A percentile compares a stretch with the other conserved stretches of the same genome.
Evolutionary conservation across 2,888 invertebrate genomes (phyloP).

Genomic region (Cheilosia vernalis): DNA sequence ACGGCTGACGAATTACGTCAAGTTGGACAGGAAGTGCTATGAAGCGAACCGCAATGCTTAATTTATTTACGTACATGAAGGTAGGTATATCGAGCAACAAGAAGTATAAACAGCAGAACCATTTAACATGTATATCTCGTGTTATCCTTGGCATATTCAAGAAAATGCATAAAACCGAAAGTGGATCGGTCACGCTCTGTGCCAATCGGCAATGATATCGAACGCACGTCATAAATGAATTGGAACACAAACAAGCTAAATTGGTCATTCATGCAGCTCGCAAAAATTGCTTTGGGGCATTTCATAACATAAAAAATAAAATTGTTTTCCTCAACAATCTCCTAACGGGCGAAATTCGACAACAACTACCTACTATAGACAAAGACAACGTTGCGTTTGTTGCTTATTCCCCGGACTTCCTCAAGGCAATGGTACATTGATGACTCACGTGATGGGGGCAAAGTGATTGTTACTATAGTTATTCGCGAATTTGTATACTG

Average conservation of each 20-base stretch:
- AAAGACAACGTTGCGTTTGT: background rate
- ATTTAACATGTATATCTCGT: background rate
- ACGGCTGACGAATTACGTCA: too few species aligned
- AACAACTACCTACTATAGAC: background rate
- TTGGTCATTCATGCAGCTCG: constrained; percentile 28
- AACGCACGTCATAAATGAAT: constrained; percentile 25
- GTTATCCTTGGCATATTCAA: constrained; percentile 5
- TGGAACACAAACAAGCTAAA: constrained; percentile 34
- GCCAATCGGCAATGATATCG: constrained; percentile 27
- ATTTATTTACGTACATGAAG: too few species aligned
- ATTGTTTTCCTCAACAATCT: constrained; percentile 1
- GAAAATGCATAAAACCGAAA: constrained; percentile 20
- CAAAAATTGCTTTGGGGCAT: background rate
- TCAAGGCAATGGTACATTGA: background rate
- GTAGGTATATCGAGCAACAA: background rate
- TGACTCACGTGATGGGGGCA: background rate
- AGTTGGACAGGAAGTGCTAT: too few species aligned
- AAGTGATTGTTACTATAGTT: too few species aligned
- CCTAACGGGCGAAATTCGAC: background rate
- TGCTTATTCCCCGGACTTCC: background rate
- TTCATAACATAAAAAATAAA: background rate
- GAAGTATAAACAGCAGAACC: background rate
- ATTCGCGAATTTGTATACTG: too few species aligned
- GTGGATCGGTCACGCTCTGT: constrained; percentile 43
- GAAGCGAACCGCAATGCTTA: too few species aligned